These are phyloP conservation scores for Aldrovandia affinis DNA, from an alignment of 2,797 vertebrate species.

Conservation along the genomic window DNA sequence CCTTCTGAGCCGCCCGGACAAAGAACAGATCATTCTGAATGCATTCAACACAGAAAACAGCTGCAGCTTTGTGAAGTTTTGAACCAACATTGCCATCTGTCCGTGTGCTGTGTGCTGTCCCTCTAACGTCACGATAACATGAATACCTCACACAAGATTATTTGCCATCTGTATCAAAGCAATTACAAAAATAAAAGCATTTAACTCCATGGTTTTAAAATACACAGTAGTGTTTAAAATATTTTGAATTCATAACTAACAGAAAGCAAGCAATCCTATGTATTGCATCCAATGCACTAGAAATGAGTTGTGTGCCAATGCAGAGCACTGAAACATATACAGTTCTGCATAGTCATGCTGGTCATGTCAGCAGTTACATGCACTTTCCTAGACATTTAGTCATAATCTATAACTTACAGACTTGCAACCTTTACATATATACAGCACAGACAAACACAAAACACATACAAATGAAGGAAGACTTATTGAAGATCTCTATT, in stretches of 20 bases:
- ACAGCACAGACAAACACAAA: constrained; percentile 59
- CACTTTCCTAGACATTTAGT: constrained; percentile 64
- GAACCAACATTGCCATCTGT: constrained; percentile 21
- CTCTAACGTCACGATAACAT: constrained; percentile 55
- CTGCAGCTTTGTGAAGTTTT: constrained; percentile 35
- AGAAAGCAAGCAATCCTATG: constrained; percentile 55
- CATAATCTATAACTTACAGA: constrained; percentile 57
- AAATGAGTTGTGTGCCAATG: constrained; percentile 61
- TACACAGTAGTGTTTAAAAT: constrained; percentile 57
- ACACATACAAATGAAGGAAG: constrained; percentile 64
- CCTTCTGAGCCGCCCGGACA: constrained; percentile 66
- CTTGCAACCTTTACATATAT: constrained; percentile 54
- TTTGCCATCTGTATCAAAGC: constrained; percentile 77
- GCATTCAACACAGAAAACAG: constrained; percentile 62
- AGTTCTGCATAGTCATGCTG: constrained; percentile 76
- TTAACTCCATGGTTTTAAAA: constrained; percentile 61
- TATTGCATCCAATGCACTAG: constrained; percentile 55
- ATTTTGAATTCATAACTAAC: constrained; percentile 57
- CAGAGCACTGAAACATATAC: constrained; percentile 61
- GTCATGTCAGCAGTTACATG: constrained; percentile 79
- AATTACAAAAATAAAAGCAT: constrained; percentile 83
- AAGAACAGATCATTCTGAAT: constrained; percentile 56
- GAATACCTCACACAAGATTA: constrained; percentile 57
- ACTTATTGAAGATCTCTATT: constrained; percentile 60
- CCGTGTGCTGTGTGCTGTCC: constrained; percentile 34